phyloP scores from a whole-genome alignment of 2,113 vertebrate species.

The Azemiops feae region DNA sequence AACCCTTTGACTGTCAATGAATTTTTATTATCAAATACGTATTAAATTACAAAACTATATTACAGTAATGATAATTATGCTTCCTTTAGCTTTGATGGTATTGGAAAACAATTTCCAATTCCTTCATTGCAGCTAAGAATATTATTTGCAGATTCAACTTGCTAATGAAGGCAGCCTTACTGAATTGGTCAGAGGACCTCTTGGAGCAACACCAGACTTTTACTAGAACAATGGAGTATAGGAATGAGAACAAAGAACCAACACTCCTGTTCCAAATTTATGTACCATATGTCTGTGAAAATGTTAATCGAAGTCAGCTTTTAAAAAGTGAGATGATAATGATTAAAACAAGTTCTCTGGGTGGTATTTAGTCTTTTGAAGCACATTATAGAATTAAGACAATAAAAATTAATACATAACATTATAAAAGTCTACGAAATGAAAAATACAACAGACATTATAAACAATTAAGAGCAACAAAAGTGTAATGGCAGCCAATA shows the following conservation, averaged over 20 bases:
- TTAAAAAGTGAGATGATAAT: not conserved
- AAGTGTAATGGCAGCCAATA: not conserved
- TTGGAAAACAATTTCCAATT: not conserved
- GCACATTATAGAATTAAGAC: not conserved
- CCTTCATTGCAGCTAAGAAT: not conserved
- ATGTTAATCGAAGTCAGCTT: not conserved
- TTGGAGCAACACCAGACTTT: not conserved
- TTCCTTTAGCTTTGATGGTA: not conserved
- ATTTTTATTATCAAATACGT: slow-evolving; percentile 52
- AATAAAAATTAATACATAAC: not conserved
- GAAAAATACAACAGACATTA: not conserved
- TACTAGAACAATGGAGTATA: not conserved
- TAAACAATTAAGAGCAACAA: not conserved
- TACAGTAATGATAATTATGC: slow-evolving; percentile 35
- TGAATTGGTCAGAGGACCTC: no score
- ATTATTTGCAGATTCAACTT: not conserved
- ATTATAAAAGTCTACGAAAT: not conserved
- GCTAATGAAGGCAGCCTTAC: not conserved
- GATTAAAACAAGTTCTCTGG: not conserved
- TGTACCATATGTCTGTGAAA: not conserved
- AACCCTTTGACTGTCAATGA: slow-evolving; percentile 62
- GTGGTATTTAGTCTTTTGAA: not conserved
- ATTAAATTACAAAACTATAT: slow-evolving; percentile 37
- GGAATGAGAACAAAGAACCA: no score
- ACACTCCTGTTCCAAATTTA: not conserved